A percentile compares a stretch with the other conserved stretches of the same genome.
phyloP scores from a whole-genome alignment of 2,888 invertebrate genomes.

The Pegoplata infirma region DNA sequence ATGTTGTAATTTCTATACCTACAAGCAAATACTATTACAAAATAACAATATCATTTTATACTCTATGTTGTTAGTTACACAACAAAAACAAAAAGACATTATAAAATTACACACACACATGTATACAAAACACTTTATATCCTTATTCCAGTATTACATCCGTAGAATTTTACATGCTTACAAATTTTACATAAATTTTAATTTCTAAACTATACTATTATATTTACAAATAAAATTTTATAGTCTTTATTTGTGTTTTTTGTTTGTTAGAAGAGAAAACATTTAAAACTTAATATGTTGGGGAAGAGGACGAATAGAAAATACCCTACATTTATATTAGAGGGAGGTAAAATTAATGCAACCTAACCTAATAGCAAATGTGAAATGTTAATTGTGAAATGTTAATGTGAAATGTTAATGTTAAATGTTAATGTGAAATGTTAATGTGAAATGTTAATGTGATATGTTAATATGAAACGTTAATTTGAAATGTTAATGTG shows the following conservation, averaged over 20 bases:
- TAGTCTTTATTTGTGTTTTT: constrained; percentile 1
- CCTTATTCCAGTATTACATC: background rate
- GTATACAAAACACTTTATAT: constrained; percentile 13
- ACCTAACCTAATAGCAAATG: no score
- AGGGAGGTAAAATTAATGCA: no score
- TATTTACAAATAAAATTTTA: constrained; percentile 30
- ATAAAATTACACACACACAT: background rate
- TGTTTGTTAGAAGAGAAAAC: background rate
- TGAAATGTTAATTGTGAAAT: no score
- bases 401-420: no score
- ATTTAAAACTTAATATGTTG: background rate
- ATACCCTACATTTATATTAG: no score
- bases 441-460: no score
- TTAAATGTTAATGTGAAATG: no score
- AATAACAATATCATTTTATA: background rate
- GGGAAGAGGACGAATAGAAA: background rate
- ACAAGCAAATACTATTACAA: background rate
- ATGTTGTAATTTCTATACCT: background rate
- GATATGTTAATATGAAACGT: no score
- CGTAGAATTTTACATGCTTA: background rate
- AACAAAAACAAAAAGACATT: constrained; percentile 13
- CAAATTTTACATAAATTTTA: constrained; percentile 46
- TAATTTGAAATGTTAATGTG: no score
- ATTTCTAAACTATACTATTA: constrained; percentile 43
- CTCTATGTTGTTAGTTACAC: background rate